Base-by-base conservation (phyloP, 2,888 invertebrate species). In the Drosophila nr. perissopoda region DNA sequence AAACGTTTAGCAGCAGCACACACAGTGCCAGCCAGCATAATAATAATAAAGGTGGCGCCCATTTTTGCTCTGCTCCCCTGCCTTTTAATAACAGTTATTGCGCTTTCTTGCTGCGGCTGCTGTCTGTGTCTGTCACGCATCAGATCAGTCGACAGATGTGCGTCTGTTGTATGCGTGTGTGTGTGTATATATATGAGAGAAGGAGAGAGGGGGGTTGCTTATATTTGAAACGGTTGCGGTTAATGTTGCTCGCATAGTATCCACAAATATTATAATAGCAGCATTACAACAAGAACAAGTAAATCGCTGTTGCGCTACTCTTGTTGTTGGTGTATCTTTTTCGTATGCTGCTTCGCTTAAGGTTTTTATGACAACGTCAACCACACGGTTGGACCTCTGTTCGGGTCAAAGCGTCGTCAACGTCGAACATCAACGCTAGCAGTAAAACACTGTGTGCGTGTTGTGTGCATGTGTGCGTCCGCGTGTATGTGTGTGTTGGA, bases 41-140 rank as follows among this genome's bases (percentile, higher is more conserved):
- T 29, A 54, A 66, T 62, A 64, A 66, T 46, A 75, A 73, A 86
- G 69, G 83, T 75, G 81, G 68, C 60, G 63, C 66, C 51, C 65
- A 67, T 56, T 52, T 72, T 54, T 58, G 13, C 42, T 49, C 40
- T 57, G 29, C 40, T 53, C 56, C 60, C 46, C 25, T 71, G 58
- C 48, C 53, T 63, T 70, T 77, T 84, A 84, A 84, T 82, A 82
- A 87, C 84, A 64, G 87, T 84, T 87, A 87, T 80, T 84, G 84
- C 84, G 84, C 69, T 82, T 56, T 74, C 71, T 65, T 56, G 56
- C 54, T 27, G 54, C 33, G 18, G 51, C 33, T 29, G 29, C 29
- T 57, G 29, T 56, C 56, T 56, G 18, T 56, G 57, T 79, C 68
- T 78, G 69, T 82, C 79, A 86, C 81, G 86, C 83, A 81, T 83